Percentiles rank a stretch among this genome's conserved stretches.
phyloP scores from a whole-genome alignment of 2,113 vertebrate genomes.

The Cercocebus atys region DNA sequence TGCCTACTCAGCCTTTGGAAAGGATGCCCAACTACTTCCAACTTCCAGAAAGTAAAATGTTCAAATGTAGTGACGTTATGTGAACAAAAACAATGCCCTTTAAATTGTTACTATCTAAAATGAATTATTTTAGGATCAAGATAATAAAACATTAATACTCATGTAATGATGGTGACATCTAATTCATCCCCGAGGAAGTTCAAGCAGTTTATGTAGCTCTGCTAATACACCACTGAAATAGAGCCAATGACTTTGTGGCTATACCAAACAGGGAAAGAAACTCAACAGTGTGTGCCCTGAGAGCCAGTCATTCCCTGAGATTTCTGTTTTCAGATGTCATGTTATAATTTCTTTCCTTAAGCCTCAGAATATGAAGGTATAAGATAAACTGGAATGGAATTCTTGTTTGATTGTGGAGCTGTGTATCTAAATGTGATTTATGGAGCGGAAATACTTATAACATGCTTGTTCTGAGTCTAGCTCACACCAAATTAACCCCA shows the following conservation, averaged over 20 bases:
- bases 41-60: not conserved
- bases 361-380: slow-evolving; percentile 10
- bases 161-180: not conserved
- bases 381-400: slow-evolving; percentile 3
- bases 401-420: not conserved
- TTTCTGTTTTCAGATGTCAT: not conserved
- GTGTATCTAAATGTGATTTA: slow-evolving; percentile 24
- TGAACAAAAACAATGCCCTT: not conserved
- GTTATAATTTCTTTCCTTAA: not conserved
- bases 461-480: not conserved
- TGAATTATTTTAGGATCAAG: not conserved
- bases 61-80: not conserved
- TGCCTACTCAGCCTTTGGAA: slow-evolving; percentile 32
- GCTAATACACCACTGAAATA: not conserved
- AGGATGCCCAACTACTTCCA: not conserved
- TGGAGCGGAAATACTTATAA: not conserved
- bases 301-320: not conserved
- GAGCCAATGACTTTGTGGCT: not conserved
- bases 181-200: not conserved
- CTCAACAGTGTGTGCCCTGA: not conserved
- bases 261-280: not conserved
- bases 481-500: slow-evolving; percentile 40
- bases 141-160: slow-evolving; percentile 39
- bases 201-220: not conserved
- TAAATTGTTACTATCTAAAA: slow-evolving; percentile 7